Conservation (phyloP, 1,140 invertebrate species). For the Drosophila eugracilis region DNA sequence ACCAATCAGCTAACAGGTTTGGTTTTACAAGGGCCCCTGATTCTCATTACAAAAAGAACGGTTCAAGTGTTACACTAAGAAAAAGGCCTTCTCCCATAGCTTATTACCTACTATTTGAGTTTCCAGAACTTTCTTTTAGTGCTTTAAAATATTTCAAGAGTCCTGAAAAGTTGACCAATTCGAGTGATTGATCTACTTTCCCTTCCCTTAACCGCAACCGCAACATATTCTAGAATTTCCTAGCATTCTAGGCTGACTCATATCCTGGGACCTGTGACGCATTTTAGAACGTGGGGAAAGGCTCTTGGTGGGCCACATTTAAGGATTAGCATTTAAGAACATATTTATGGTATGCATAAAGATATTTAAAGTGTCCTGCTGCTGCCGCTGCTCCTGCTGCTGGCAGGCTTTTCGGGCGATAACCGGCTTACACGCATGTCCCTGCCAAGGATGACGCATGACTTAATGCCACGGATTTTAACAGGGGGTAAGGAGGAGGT, state of each 20-base stretch:
- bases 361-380: conserved; percentile 64
- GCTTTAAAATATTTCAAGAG: conserved; percentile 5
- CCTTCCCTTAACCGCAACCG: conserved; percentile 21
- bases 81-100: not conserved
- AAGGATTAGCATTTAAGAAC: conserved; percentile 69
- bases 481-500: no score
- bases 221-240: conserved; percentile 36
- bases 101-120: not conserved
- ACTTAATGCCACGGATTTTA: conserved; percentile 60
- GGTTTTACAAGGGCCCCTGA: conserved; percentile 27
- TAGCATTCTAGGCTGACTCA: conserved; percentile 22
- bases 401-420: conserved; percentile 43
- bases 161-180: conserved; percentile 19
- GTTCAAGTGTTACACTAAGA: not conserved
- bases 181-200: conserved; percentile 34
- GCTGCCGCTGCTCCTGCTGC: conserved; percentile 16
- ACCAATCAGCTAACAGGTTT: conserved; percentile 38
- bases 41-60: conserved; percentile 1
- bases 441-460: conserved; percentile 71
- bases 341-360: conserved; percentile 71
- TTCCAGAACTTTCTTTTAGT: not conserved
- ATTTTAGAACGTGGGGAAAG: conserved; percentile 10
- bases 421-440: conserved; percentile 70
- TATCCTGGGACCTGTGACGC: conserved; percentile 22
- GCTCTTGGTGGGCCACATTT: conserved; percentile 21